Percentiles rank a stretch among this genome's conserved stretches.
Evolutionary conservation across 2,888 invertebrate species (phyloP).

Genomic region (Drosophila algonquin): DNA sequence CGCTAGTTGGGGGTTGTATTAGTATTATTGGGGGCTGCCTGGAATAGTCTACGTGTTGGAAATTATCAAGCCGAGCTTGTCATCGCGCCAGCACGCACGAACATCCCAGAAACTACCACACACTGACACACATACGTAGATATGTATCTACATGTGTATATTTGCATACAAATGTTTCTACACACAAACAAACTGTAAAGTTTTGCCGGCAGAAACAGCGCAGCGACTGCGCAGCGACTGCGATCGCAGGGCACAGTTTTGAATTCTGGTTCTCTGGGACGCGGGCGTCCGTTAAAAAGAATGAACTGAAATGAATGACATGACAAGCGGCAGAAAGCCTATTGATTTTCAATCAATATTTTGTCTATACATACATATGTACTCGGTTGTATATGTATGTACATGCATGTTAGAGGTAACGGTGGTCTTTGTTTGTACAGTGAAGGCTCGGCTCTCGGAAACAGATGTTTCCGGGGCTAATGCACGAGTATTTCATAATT

Average conservation of each 20-base stretch:
- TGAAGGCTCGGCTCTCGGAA: slow-evolving; percentile 3
- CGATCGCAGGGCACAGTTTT: slow-evolving; percentile 35
- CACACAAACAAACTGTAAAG: slow-evolving; percentile 17
- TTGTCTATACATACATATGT: slow-evolving; percentile 40
- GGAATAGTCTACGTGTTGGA: slow-evolving; percentile 66
- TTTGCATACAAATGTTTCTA: slow-evolving; percentile 18
- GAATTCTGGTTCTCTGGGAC: slow-evolving; percentile 21
- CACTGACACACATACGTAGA: slow-evolving; percentile 18
- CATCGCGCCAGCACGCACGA: slow-evolving; percentile 64
- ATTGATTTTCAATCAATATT: slow-evolving; percentile 77
- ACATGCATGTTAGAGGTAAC: not conserved
- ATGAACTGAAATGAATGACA: slow-evolving; percentile 44
- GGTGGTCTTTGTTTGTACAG: slow-evolving; percentile 6
- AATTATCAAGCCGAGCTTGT: slow-evolving; percentile 77
- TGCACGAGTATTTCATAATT: not conserved
- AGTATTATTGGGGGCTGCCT: slow-evolving; percentile 2
- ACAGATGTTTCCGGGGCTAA: not conserved
- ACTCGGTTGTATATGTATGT: not conserved
- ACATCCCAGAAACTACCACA: slow-evolving; percentile 30
- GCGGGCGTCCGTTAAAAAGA: slow-evolving; percentile 18
- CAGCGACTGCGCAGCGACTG: slow-evolving; percentile 9
- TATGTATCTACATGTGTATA: not conserved
- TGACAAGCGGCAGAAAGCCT: slow-evolving; percentile 50
- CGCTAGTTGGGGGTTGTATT: slow-evolving; percentile 5
- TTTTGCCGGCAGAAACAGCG: slow-evolving; percentile 38